phyloP scores from a whole-genome alignment of 2,888 invertebrate species.

The Galeruca laticollis region DNA sequence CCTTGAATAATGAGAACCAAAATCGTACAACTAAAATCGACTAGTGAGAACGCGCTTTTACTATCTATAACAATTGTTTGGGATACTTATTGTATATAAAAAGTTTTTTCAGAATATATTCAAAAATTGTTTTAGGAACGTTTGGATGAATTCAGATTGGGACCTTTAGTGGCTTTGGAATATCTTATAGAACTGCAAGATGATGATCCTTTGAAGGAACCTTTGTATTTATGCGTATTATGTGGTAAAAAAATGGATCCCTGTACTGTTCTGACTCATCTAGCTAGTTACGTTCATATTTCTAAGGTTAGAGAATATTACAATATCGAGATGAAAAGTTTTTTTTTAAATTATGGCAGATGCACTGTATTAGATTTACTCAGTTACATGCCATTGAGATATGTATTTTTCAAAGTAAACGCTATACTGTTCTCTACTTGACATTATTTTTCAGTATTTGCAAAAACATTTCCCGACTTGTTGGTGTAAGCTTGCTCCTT shows the following conservation, averaged over 20 bases:
- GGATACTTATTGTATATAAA: too few relatives aligned
- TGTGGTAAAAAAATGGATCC: slow-evolving; percentile 86
- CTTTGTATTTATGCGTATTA: slow-evolving; percentile 81
- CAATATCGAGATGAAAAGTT: too few relatives aligned
- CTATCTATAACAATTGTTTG: too few relatives aligned
- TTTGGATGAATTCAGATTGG: slow-evolving; percentile 70
- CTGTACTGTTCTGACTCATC: slow-evolving; percentile 82
- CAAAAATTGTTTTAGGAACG: slow-evolving; percentile 61
- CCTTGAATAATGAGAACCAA: too few relatives aligned
- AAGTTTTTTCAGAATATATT: too few relatives aligned
- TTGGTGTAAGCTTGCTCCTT: slow-evolving; percentile 72
- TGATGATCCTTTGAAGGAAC: slow-evolving; percentile 75
- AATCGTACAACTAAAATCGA: too few relatives aligned
- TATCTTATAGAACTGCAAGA: slow-evolving; percentile 81
- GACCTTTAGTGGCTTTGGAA: slow-evolving; percentile 78
- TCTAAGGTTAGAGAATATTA: too few relatives aligned
- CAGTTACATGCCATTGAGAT: too few relatives aligned
- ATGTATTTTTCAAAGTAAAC: not conserved
- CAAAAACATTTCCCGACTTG: slow-evolving; percentile 75
- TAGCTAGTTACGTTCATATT: slow-evolving; percentile 81
- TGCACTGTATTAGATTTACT: too few relatives aligned
- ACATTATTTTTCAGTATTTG: slow-evolving; percentile 72
- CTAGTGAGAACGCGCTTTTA: too few relatives aligned
- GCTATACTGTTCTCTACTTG: too few relatives aligned
- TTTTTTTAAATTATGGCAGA: too few relatives aligned